phyloP scores from a whole-genome alignment of 2,888 invertebrate genomes.

The Phengaris alcon region DNA sequence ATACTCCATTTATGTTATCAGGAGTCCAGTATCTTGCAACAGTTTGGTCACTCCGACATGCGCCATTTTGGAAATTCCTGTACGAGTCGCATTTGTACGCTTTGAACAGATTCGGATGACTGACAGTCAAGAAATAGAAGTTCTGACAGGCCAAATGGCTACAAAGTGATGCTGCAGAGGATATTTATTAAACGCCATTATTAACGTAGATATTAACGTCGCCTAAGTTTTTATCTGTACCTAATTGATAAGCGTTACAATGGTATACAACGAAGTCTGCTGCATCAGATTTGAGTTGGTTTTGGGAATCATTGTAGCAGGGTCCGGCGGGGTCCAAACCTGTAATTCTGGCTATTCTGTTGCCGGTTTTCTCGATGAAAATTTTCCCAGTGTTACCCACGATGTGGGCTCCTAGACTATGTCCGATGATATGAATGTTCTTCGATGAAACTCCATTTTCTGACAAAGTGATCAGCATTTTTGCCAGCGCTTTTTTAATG shows the following conservation, averaged over 20 bases:
- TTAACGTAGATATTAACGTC: constrained; percentile 81
- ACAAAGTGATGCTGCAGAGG: constrained; percentile 63
- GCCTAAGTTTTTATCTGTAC: constrained; percentile 71
- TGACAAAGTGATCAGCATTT: constrained; percentile 51
- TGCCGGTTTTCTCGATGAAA: constrained; percentile 51
- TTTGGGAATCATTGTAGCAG: constrained; percentile 62
- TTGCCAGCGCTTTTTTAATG: constrained; percentile 61
- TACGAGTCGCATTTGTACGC: constrained; percentile 63
- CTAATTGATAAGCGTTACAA: constrained; percentile 77
- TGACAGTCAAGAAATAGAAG: constrained; percentile 60
- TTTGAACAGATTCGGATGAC: constrained; percentile 52
- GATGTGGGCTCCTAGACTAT: constrained; percentile 68
- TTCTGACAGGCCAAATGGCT: constrained; percentile 63
- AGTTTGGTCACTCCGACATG: constrained; percentile 53
- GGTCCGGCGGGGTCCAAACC: constrained; percentile 72
- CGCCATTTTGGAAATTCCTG: constrained; percentile 52
- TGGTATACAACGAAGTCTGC: constrained; percentile 81
- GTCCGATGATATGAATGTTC: constrained; percentile 65
- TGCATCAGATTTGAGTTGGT: constrained; percentile 74
- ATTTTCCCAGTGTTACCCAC: constrained; percentile 58
- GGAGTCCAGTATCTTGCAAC: constrained; percentile 65
- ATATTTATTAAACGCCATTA: no score
- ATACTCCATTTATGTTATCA: constrained; percentile 62
- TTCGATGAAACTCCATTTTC: constrained; percentile 55
- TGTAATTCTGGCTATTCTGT: constrained; percentile 58